Evolutionary conservation across 2,113 vertebrate species (phyloP), one percentile per base, ranked within the genome.

Genomic region (Balaenoptera acutorostrata): DNA sequence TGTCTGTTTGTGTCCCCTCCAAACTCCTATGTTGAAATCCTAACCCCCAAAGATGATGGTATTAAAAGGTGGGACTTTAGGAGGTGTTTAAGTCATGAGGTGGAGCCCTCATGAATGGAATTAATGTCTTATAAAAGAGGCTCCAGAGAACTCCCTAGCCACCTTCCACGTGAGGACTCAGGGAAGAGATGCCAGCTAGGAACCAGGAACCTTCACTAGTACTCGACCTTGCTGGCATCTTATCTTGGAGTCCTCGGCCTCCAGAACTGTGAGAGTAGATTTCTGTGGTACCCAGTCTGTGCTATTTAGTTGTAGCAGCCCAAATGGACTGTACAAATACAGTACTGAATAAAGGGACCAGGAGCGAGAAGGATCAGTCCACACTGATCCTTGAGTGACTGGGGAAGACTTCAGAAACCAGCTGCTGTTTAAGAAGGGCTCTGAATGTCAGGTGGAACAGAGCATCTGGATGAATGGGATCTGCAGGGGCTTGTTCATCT

Each of bases 401-500:
- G 69, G 41, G 52, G 69, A 83, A 66, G 89, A 80, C 13, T 84
- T 88, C 46, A n/a, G 41, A 82, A 94, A 75, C 44, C 4, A 49
- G 61, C 29, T 89, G 55, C 55, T 49, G 39, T 80, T 87, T 52
- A n/a, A 81, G 46, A 88, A 95, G 78, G 41, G 18, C 61, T 57
- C 15, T 33, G 29, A 63, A 57, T 49, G 5, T 78, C 63, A 21
- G 57, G 77, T 78, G 27, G 77, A 55, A 80, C 44, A 66, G 68
- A 89, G 61, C 78, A 36, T 86, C 77, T 72, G 55, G 21, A 74
- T 39, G 77, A 93, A 66, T 5, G 6, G 33, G 64, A 85, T 57
- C 90, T 93, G 41, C 72, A 92, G 82, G 88, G 83, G 72, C 82
- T 90, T 96, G 59, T 75, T 95, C 83, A 63, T 72, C 78, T 93